Evolutionary conservation across 2,888 invertebrate genomes (phyloP).

Genomic region (Panopea generosa): DNA sequence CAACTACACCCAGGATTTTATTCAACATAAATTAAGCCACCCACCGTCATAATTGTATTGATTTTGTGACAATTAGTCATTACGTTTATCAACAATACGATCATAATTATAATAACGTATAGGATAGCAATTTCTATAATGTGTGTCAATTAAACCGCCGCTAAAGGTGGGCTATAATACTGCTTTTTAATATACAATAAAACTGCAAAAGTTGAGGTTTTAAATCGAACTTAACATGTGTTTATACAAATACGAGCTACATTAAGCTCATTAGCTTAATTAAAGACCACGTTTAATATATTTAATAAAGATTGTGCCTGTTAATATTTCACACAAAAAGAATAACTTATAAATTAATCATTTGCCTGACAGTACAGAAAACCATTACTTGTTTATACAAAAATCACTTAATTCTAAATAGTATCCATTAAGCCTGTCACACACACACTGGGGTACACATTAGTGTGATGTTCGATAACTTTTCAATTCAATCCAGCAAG

Average conservation of each 20-base stretch:
- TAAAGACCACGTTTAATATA: slow-evolving; percentile 44
- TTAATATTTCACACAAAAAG: slow-evolving; percentile 52
- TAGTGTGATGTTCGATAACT: too few species aligned
- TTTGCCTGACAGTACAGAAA: slow-evolving; percentile 39
- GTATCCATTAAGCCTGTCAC: slow-evolving; percentile 48
- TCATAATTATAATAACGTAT: too few species aligned
- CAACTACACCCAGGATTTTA: too few species aligned
- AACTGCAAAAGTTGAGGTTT: too few species aligned
- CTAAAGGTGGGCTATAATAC: too few species aligned
- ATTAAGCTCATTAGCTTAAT: slow-evolving; percentile 50
- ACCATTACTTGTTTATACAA: slow-evolving; percentile 67
- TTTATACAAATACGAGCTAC: background rate
- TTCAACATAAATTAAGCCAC: too few species aligned
- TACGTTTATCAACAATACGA: too few species aligned
- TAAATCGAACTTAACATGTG: background rate
- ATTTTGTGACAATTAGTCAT: too few species aligned
- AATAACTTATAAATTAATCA: slow-evolving; percentile 58
- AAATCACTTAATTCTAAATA: slow-evolving; percentile 57
- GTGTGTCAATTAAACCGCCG: too few species aligned
- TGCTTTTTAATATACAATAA: too few species aligned
- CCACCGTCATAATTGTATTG: too few species aligned
- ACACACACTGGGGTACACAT: slow-evolving; percentile 23
- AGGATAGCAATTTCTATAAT: too few species aligned
- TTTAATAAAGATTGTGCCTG: slow-evolving; percentile 37
- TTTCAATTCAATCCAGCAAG: slow-evolving; percentile 9